Conservation (phyloP, 2,113 vertebrate genomes). For the Coracopsis vasa region DNA sequence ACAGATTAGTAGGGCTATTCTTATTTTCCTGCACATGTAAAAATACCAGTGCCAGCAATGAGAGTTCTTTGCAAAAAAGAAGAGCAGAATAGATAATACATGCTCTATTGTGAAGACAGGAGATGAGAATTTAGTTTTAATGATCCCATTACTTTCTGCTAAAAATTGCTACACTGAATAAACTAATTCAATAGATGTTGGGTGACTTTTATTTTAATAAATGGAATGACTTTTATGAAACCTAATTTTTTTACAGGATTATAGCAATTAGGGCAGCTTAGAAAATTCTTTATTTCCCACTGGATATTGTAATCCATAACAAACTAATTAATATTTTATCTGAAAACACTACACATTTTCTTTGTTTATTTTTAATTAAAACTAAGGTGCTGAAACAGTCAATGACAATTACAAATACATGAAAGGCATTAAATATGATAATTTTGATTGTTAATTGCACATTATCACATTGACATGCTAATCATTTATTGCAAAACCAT, state of each 20-base stretch:
- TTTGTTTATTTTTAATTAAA: slow-evolving; percentile 55
- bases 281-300: slow-evolving; percentile 12
- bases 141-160: slow-evolving; percentile 16
- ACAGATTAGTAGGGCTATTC: background rate
- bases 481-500: background rate
- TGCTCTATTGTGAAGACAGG: background rate
- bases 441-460: slow-evolving; percentile 6
- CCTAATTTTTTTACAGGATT: background rate
- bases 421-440: background rate
- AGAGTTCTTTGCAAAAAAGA: background rate
- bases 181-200: background rate
- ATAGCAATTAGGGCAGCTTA: background rate
- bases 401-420: slow-evolving; percentile 6
- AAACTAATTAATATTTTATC: slow-evolving; percentile 51
- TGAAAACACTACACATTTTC: background rate
- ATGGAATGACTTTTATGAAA: background rate
- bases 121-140: slow-evolving; percentile 43
- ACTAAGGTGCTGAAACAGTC: background rate
- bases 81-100: background rate
- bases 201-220: background rate
- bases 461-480: background rate
- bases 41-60: background rate
- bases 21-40: background rate
- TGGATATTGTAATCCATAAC: slow-evolving; percentile 9
- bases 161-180: background rate